A percentile compares a stretch with the other conserved stretches of the same genome.
Evolutionary conservation across 1,140 invertebrate species (phyloP).

Genomic region (Lordiphosa stackelbergi): DNA sequence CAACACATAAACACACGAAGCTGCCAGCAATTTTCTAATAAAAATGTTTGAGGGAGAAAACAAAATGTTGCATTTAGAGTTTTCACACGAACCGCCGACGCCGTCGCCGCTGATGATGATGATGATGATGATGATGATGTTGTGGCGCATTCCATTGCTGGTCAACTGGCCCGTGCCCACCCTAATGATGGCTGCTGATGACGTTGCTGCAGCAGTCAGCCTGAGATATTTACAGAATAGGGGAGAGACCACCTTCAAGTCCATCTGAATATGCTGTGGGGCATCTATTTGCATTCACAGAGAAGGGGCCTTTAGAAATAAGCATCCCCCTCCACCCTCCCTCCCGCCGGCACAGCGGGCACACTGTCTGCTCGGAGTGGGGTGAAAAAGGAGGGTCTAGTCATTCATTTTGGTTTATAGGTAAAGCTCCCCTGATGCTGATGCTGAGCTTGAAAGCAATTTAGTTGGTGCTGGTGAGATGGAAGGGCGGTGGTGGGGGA

Average conservation of each 20-base stretch:
- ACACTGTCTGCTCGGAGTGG: background rate
- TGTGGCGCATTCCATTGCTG: constrained; percentile 11
- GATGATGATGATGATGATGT: constrained; percentile 18
- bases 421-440: constrained; percentile 25
- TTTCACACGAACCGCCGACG: too few species aligned
- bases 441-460: constrained; percentile 55
- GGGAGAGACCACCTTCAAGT: background rate
- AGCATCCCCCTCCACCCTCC: background rate
- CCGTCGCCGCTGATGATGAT: background rate
- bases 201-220: constrained; percentile 31
- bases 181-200: constrained; percentile 3
- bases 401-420: constrained; percentile 69
- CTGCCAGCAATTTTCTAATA: background rate
- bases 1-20: constrained; percentile 6
- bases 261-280: constrained; percentile 28
- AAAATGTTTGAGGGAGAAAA: constrained; percentile 15
- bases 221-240: constrained; percentile 28
- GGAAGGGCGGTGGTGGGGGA: too few species aligned
- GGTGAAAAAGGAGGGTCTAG: constrained; percentile 22
- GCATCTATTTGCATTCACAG: constrained; percentile 61
- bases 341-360: constrained; percentile 8
- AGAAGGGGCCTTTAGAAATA: constrained; percentile 20
- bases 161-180: background rate
- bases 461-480: constrained; percentile 28
- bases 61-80: constrained; percentile 39